These are phyloP conservation scores for Percopsis transmontana DNA, from an alignment of 2,113 vertebrate genomes.

Conservation along the genomic window DNA sequence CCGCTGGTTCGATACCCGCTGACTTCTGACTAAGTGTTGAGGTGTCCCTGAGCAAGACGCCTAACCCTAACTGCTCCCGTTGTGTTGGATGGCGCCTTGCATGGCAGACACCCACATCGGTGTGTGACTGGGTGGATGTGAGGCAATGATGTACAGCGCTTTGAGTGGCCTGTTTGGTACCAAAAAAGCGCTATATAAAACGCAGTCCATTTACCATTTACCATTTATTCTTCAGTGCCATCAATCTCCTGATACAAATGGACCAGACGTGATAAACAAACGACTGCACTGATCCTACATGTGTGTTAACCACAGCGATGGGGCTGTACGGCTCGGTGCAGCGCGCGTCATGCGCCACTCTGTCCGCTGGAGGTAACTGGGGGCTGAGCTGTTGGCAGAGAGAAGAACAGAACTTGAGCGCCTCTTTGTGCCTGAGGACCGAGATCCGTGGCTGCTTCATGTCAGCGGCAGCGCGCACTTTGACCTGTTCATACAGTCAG, in stretches of 20 bases:
- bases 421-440: conserved; percentile 1
- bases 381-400: conserved; percentile 17
- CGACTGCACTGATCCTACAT: conserved; percentile 31
- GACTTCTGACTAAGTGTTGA: too few relatives aligned
- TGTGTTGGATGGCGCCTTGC: too few relatives aligned
- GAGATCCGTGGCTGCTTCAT: neutral
- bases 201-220: too few relatives aligned
- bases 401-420: neutral
- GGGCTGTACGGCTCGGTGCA: conserved; percentile 22
- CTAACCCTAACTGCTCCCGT: too few relatives aligned
- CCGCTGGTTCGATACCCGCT: too few relatives aligned
- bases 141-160: neutral
- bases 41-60: too few relatives aligned
- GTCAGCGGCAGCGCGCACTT: conserved; percentile 3
- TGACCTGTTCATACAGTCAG: conserved; percentile 12
- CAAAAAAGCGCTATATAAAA: too few relatives aligned
- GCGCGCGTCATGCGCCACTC: conserved; percentile 8
- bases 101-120: too few relatives aligned
- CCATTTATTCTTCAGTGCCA: conserved; percentile 50
- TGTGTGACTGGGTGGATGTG: neutral
- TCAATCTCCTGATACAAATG: conserved; percentile 45
- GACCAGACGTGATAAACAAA: conserved; percentile 31
- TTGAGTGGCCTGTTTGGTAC: too few relatives aligned
- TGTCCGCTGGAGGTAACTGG: conserved; percentile 4
- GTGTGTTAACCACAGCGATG: conserved; percentile 36